Conservation (phyloP, 2,113 vertebrate species). For the Arizona elegans region DNA sequence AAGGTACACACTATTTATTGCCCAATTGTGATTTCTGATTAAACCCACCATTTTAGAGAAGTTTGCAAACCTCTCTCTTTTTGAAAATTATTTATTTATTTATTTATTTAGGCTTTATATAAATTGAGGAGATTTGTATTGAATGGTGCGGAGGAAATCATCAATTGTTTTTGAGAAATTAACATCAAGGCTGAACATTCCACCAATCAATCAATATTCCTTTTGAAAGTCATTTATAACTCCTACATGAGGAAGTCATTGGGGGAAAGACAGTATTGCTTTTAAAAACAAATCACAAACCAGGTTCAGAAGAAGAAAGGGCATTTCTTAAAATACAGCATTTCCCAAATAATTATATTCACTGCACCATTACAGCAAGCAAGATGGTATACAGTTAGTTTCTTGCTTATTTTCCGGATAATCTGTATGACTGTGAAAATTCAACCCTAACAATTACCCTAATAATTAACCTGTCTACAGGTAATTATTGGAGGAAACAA, state of each 20-base stretch:
- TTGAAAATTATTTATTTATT: neutral
- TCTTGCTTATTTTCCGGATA: neutral
- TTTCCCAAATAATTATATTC: slow-evolving; percentile 1
- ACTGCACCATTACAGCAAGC: neutral
- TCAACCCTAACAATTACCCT: too few relatives aligned
- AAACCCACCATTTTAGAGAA: neutral
- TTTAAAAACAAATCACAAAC: neutral
- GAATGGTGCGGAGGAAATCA: neutral
- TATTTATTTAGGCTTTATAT: neutral
- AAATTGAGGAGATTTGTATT: neutral
- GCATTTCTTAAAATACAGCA: neutral
- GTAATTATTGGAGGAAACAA: neutral
- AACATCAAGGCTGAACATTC: neutral
- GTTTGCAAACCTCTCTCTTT: neutral
- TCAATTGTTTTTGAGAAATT: neutral
- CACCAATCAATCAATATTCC: neutral
- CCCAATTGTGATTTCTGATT: neutral
- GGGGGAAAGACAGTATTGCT: neutral
- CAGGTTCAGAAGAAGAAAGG: neutral
- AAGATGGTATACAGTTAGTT: neutral
- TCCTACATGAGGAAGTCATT: neutral
- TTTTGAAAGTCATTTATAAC: neutral
- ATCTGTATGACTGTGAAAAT: neutral
- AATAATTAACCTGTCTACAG: neutral
- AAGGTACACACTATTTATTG: neutral